Percentiles rank a stretch among this genome's conserved stretches.
These are phyloP conservation scores for Nebria ingens DNA, from an alignment of 1,140 invertebrate species.

Conservation along the genomic window DNA sequence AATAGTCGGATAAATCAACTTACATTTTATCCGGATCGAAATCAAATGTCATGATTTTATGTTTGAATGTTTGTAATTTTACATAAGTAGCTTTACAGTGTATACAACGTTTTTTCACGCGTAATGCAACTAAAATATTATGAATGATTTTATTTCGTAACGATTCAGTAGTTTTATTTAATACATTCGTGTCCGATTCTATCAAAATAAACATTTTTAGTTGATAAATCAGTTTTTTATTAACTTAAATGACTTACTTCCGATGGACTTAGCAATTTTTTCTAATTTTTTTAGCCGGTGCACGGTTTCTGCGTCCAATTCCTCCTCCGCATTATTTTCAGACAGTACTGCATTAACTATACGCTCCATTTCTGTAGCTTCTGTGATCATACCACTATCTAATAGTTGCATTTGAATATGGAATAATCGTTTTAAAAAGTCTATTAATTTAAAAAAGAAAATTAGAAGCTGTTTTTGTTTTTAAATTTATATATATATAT, in stretches of 20 bases:
- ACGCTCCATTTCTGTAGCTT: conserved; percentile 55
- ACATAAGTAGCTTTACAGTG: conserved; percentile 48
- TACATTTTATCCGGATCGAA: conserved; percentile 30
- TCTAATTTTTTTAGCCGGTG: conserved; percentile 17
- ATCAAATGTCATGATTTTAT: conserved; percentile 46
- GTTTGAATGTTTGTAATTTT: conserved; percentile 48
- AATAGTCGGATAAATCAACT: conserved; percentile 3
- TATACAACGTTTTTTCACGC: conserved; percentile 45
- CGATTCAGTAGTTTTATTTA: conserved; percentile 50
- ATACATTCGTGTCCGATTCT: conserved; percentile 21
- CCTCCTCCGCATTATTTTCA: conserved; percentile 25
- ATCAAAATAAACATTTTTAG: too few relatives aligned
- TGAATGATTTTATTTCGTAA: conserved; percentile 49
- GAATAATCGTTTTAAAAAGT: conserved; percentile 54
- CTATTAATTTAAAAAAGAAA: too few relatives aligned
- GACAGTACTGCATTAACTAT: conserved; percentile 29
- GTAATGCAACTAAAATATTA: conserved; percentile 43
- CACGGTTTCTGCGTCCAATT: conserved; percentile 22
- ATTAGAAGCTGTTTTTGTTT: conserved; percentile 10
- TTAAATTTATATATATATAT: conserved; percentile 4
- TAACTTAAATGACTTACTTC: background rate
- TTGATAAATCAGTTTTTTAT: background rate
- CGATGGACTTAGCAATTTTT: conserved; percentile 12
- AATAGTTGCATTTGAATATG: conserved; percentile 65
- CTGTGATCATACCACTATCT: conserved; percentile 59